Conservation (phyloP, 2,113 vertebrate species). For the Brienomyrus brachyistius region DNA sequence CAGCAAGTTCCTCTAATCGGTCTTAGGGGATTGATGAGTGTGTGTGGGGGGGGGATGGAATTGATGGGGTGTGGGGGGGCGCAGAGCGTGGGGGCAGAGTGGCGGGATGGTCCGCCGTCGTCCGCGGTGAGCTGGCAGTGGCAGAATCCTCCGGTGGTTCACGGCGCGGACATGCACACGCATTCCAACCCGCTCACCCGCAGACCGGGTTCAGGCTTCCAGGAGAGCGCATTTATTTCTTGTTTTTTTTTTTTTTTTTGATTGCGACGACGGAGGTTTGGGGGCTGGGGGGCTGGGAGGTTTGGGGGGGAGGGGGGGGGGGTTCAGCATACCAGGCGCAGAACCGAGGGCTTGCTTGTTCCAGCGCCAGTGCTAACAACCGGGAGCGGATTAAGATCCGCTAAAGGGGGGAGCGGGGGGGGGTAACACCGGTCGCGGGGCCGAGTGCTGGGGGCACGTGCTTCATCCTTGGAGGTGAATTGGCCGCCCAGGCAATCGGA, state of each 20-base stretch:
- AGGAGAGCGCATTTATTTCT: not conserved
- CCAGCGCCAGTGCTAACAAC: not conserved
- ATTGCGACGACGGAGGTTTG: not conserved
- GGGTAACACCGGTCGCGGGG: constrained; percentile 18
- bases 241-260: not conserved
- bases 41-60: not conserved
- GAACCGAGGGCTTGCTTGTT: not conserved
- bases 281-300: not conserved
- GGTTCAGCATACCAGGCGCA: not conserved
- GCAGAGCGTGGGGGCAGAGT: not conserved
- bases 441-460: not conserved
- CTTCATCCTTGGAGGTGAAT: constrained; percentile 59
- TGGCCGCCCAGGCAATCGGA: constrained; percentile 16
- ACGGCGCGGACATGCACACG: not conserved
- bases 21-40: not conserved
- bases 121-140: not conserved
- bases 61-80: not conserved
- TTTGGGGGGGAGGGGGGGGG: too few species aligned
- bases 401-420: not conserved
- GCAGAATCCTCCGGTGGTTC: not conserved
- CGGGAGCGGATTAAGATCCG: not conserved
- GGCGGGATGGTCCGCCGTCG: not conserved
- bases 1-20: not conserved
- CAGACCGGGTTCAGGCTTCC: not conserved
- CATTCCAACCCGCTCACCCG: not conserved